Evolutionary conservation across 2,113 vertebrate genomes (phyloP).

Genomic region (Danionella cerebrum): DNA sequence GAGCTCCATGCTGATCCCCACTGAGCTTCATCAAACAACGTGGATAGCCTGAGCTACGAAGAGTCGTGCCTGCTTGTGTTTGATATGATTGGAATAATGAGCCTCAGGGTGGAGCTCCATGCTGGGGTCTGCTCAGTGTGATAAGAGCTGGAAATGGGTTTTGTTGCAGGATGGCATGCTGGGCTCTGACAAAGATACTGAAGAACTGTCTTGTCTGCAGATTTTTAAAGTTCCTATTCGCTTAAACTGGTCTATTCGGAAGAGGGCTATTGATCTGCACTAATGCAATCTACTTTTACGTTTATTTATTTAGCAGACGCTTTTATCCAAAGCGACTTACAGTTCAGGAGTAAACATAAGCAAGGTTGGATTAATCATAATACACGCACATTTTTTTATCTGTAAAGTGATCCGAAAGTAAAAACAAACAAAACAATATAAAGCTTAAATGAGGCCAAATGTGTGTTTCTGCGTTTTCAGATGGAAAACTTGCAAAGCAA

Average conservation of each 20-base stretch:
- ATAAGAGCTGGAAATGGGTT: slow-evolving; percentile 22
- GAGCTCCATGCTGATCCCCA: slow-evolving; percentile 1
- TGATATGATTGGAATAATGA: slow-evolving; percentile 29
- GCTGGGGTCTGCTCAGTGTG: slow-evolving; percentile 21
- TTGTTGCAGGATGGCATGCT: slow-evolving; percentile 5
- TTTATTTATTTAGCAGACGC: too few relatives aligned
- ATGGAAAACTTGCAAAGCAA: too few relatives aligned
- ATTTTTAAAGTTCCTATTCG: background rate
- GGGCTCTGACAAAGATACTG: background rate
- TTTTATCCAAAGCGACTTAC: too few relatives aligned
- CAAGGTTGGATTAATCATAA: too few relatives aligned
- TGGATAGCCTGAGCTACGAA: slow-evolving; percentile 5
- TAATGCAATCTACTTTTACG: background rate
- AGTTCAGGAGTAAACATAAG: too few relatives aligned
- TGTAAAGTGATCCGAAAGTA: too few relatives aligned
- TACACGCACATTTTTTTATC: too few relatives aligned
- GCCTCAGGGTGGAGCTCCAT: slow-evolving; percentile 22
- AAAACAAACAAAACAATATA: too few relatives aligned
- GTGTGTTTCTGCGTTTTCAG: too few relatives aligned
- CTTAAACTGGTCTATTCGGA: background rate
- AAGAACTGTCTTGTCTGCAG: background rate
- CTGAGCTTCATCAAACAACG: background rate
- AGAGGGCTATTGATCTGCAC: background rate
- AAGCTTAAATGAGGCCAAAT: too few relatives aligned
- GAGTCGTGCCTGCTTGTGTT: slow-evolving; percentile 7